These are phyloP conservation scores for Chesias legatella DNA, from an alignment of 2,888 invertebrate species.

Conservation along the genomic window DNA sequence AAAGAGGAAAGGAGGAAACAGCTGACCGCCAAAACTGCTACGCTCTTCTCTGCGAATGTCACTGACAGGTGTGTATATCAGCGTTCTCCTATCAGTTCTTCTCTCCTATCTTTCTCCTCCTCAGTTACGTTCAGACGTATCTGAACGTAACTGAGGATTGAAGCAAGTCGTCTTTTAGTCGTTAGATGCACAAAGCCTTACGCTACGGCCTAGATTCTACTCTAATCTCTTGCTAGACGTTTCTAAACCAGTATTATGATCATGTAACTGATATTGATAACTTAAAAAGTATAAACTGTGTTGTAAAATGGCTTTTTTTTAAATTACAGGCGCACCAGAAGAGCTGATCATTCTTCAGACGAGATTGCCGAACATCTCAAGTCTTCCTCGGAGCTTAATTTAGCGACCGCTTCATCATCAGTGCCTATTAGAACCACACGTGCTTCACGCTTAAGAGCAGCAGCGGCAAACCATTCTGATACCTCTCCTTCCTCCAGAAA, in stretches of 20 bases:
- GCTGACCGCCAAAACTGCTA: slow-evolving; percentile 81
- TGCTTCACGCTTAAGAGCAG: slow-evolving; percentile 85
- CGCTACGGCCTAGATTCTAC: too few species aligned
- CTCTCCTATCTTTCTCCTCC: too few species aligned
- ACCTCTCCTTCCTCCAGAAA: slow-evolving; percentile 53
- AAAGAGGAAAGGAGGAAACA: slow-evolving; percentile 87
- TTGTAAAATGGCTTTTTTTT: slow-evolving; percentile 16
- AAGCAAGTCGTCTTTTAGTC: too few species aligned
- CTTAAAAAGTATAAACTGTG: neutral
- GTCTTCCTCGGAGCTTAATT: slow-evolving; percentile 72
- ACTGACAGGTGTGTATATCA: slow-evolving; percentile 56
- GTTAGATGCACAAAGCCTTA: too few species aligned
- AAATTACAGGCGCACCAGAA: slow-evolving; percentile 64
- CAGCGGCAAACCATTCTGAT: slow-evolving; percentile 73
- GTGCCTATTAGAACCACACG: slow-evolving; percentile 85
- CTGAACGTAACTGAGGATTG: too few species aligned
- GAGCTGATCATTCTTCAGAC: slow-evolving; percentile 52
- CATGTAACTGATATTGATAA: neutral
- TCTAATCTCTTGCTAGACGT: too few species aligned
- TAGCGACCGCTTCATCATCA: slow-evolving; percentile 66
- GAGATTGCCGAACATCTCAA: slow-evolving; percentile 58
- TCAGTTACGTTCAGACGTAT: too few species aligned
- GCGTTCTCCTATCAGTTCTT: too few species aligned
- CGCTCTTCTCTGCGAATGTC: slow-evolving; percentile 84
- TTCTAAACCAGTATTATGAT: too few species aligned